Conservation (phyloP, 2,888 invertebrate species). For the Luperina testacea region DNA sequence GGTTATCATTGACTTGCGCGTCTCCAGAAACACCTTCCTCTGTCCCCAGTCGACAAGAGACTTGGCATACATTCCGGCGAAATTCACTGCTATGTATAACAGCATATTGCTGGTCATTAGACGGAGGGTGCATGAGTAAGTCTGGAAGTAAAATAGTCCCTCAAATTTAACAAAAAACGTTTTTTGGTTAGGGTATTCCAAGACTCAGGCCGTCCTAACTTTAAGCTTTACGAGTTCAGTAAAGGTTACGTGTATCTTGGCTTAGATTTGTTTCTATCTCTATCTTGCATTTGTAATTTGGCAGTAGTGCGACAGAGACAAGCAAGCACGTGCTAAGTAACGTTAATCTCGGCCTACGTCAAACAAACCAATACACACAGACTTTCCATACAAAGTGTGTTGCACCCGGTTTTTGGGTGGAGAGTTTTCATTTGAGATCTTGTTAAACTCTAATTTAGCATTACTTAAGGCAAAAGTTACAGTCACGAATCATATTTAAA, state of each 20-base stretch:
- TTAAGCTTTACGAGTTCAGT: neutral
- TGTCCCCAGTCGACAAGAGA: conserved; percentile 98
- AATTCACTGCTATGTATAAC: conserved; percentile 96
- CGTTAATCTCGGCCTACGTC: neutral
- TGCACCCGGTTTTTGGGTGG: too few species aligned
- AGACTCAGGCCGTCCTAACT: neutral
- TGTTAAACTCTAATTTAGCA: too few species aligned
- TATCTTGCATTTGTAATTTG: neutral
- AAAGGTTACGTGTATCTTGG: neutral
- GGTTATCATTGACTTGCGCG: conserved; percentile 97
- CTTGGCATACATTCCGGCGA: conserved; percentile 98
- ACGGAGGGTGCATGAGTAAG: conserved; percentile 89
- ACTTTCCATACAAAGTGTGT: too few species aligned
- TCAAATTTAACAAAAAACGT: neutral
- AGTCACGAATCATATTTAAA: too few species aligned
- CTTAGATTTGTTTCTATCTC: neutral
- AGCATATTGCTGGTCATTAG: conserved; percentile 93
- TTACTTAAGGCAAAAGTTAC: too few species aligned
- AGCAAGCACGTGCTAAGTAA: neutral
- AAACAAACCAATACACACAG: too few species aligned
- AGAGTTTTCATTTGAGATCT: too few species aligned
- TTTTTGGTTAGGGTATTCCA: neutral
- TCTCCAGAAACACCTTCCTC: conserved; percentile 97
- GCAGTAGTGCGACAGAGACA: neutral
- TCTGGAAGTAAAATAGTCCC: conserved; percentile 71